Conservation (phyloP, 2,888 invertebrate species). For the Ligdia adustata region DNA sequence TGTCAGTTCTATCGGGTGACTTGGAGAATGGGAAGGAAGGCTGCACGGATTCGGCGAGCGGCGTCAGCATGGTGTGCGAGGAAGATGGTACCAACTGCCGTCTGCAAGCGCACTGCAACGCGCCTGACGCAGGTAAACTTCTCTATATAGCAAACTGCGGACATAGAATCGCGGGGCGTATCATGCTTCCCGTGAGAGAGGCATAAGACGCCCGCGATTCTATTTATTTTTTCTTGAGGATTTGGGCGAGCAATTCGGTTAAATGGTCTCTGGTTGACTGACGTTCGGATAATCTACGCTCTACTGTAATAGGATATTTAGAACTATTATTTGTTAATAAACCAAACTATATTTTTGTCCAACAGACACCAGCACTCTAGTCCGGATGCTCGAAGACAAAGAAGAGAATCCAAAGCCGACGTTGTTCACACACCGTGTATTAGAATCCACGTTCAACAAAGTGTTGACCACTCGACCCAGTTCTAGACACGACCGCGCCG, state of each 20-base stretch:
- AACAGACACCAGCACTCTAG: constrained; percentile 56
- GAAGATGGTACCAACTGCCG: constrained; percentile 67
- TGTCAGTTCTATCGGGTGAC: constrained; percentile 42
- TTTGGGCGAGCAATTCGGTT: too few relatives aligned
- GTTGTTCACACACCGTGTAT: constrained; percentile 15
- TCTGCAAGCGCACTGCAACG: constrained; percentile 59
- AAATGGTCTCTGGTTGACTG: too few relatives aligned
- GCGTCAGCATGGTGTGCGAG: constrained; percentile 67
- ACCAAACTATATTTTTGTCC: constrained; percentile 24
- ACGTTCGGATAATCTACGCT: too few relatives aligned
- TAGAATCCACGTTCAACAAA: constrained; percentile 55
- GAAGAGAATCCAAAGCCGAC: constrained; percentile 40
- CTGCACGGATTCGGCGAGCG: constrained; percentile 65
- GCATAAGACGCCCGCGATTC: too few relatives aligned
- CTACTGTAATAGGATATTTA: too few relatives aligned
- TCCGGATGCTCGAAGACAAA: constrained; percentile 56
- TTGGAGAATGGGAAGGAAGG: constrained; percentile 52
- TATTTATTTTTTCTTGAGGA: too few relatives aligned
- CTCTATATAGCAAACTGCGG: too few relatives aligned
- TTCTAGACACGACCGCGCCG: constrained; percentile 45
- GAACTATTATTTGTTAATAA: too few relatives aligned
- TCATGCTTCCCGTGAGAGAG: too few relatives aligned
- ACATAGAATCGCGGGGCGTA: too few relatives aligned
- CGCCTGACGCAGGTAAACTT: too few relatives aligned
- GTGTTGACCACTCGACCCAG: constrained; percentile 54